Evolutionary conservation across 2,888 invertebrate genomes (phyloP).

Genomic region (Perithous albicinctus): DNA sequence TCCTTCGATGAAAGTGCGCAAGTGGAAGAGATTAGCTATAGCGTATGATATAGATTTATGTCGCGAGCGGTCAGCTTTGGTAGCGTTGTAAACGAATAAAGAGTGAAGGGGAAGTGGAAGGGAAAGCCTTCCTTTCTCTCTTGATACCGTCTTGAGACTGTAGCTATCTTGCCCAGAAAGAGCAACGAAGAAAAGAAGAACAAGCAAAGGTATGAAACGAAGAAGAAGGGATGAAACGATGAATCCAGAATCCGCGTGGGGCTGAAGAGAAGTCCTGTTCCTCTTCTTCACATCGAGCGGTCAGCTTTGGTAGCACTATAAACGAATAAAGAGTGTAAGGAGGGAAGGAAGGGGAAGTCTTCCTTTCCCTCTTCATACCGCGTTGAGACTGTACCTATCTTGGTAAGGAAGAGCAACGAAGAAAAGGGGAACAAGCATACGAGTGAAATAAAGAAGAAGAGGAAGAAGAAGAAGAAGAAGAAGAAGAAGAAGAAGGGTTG

Average conservation of each 20-base stretch:
- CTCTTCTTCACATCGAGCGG: slow-evolving; percentile 62
- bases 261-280: slow-evolving; percentile 22
- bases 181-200: slow-evolving; percentile 32
- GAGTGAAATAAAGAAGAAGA: slow-evolving; percentile 44
- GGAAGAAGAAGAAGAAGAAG: too few species aligned
- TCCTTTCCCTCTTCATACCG: background rate
- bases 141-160: slow-evolving; percentile 28
- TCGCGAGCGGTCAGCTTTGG: slow-evolving; percentile 69
- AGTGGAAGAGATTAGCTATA: slow-evolving; percentile 50
- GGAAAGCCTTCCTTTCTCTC: background rate
- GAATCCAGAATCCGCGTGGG: slow-evolving; percentile 16
- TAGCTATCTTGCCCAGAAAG: slow-evolving; percentile 64
- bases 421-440: slow-evolving; percentile 19
- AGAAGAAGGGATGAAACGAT: slow-evolving; percentile 58
- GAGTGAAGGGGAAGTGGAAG: slow-evolving; percentile 51
- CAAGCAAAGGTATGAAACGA: slow-evolving; percentile 37
- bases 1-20: slow-evolving; percentile 6
- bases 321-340: slow-evolving; percentile 61
- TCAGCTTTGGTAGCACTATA: slow-evolving; percentile 64
- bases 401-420: slow-evolving; percentile 64
- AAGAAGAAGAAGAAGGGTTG: slow-evolving; percentile 62
- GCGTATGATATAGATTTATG: slow-evolving; percentile 80
- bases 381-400: slow-evolving; percentile 54
- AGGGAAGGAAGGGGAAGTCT: slow-evolving; percentile 2
- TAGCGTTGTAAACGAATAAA: slow-evolving; percentile 62